A percentile compares a stretch with the other conserved stretches of the same genome.
phyloP scores from a whole-genome alignment of 2,888 invertebrate species.

The Synanthedon vespiformis region DNA sequence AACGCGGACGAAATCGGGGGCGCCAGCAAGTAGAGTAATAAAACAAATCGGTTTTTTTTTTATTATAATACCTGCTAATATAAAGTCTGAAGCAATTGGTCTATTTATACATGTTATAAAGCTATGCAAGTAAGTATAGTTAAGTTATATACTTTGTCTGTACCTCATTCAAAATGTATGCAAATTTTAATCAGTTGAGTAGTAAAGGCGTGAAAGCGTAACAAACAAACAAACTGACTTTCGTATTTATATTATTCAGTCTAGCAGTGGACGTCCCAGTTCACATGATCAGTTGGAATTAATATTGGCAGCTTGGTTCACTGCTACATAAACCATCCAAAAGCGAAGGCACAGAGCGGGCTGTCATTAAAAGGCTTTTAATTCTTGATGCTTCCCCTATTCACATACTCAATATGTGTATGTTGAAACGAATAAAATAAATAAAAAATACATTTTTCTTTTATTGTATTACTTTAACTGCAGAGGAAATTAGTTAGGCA shows the following conservation, averaged over 20 bases:
- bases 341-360: slow-evolving; percentile 31
- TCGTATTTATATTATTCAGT: too few relatives aligned
- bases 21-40: background rate
- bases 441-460: background rate
- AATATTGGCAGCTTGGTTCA: slow-evolving; percentile 8
- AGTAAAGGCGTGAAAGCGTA: too few relatives aligned
- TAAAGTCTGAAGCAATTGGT: too few relatives aligned
- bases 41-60: background rate
- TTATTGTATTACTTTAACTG: too few relatives aligned
- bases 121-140: background rate
- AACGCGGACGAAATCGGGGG: too few relatives aligned
- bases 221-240: too few relatives aligned
- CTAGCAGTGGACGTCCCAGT: too few relatives aligned
- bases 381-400: slow-evolving; percentile 59
- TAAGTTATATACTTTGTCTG: too few relatives aligned
- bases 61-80: background rate
- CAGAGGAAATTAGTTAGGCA: too few relatives aligned
- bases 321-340: slow-evolving; percentile 20
- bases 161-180: too few relatives aligned
- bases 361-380: slow-evolving; percentile 68
- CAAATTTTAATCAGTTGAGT: too few relatives aligned
- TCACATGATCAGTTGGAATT: background rate
- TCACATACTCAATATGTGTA: slow-evolving; percentile 29
- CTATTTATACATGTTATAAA: background rate
- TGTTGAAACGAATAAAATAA: background rate